Percentiles rank a stretch among this genome's conserved stretches.
These are phyloP conservation scores for Ophiothrix spiculata DNA, from an alignment of 35 echinoderm and acorn worm species.

Conservation along the genomic window DNA sequence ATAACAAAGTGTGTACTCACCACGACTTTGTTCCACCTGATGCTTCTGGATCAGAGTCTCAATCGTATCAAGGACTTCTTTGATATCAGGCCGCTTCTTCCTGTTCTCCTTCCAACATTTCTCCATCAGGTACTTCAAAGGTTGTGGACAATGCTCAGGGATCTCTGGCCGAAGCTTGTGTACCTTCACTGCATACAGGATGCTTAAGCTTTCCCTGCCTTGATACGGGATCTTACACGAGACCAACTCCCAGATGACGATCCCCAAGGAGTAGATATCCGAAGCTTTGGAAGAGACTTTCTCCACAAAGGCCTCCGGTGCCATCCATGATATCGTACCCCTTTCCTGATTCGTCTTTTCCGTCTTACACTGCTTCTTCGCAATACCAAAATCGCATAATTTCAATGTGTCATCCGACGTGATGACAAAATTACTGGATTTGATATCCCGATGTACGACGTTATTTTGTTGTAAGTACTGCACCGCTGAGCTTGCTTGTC, in stretches of 20 bases:
- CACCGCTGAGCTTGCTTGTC: not conserved
- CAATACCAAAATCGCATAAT: conserved; percentile 9
- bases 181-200: not conserved
- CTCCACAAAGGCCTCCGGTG: not conserved
- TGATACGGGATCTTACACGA: not conserved
- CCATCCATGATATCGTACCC: conserved; percentile 5
- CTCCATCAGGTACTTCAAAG: not conserved
- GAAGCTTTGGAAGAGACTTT: not conserved
- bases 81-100: not conserved
- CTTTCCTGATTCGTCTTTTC: not conserved
- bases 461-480: not conserved
- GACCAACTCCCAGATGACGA: conserved; percentile 14
- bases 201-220: not conserved
- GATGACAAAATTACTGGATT: conserved; percentile 16
- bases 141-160: not conserved
- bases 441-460: not conserved
- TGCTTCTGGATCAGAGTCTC: not conserved
- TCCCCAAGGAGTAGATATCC: conserved; percentile 6
- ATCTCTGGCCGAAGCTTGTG: not conserved
- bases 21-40: not conserved
- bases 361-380: not conserved
- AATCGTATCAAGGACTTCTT: not conserved
- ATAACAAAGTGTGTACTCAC: too few relatives aligned
- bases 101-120: conserved; percentile 2
- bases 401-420: conserved; percentile 9